Evolutionary conservation across 2,113 vertebrate species (phyloP).

Genomic region (Gobio gobio): DNA sequence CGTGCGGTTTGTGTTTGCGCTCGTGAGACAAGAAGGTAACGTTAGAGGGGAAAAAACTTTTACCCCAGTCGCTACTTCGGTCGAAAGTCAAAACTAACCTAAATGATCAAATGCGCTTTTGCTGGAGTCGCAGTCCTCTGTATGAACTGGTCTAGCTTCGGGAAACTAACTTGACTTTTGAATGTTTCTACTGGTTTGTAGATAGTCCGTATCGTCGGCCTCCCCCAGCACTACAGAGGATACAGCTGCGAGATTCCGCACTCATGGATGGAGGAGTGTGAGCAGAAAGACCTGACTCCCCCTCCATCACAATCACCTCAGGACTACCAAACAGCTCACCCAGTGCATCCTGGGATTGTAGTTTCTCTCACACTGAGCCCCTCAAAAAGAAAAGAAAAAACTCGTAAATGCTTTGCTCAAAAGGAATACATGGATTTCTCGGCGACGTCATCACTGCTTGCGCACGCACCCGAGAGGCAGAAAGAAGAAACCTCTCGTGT

Average conservation of each 20-base stretch:
- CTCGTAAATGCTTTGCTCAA: neutral
- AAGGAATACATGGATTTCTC: too few species aligned
- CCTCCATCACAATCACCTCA: conserved; percentile 65
- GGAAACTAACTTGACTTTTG: conserved; percentile 7
- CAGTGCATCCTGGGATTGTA: conserved; percentile 69
- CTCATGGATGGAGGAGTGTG: conserved; percentile 56
- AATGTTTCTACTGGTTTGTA: conserved; percentile 4
- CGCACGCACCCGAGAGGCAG: too few species aligned
- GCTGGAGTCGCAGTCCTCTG: neutral
- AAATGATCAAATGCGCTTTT: neutral
- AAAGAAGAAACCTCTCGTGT: too few species aligned
- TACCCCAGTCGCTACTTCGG: conserved; percentile 19
- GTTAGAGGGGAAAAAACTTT: conserved; percentile 28
- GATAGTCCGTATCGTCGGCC: conserved; percentile 30
- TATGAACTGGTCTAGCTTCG: neutral
- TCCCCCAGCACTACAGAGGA: conserved; percentile 61
- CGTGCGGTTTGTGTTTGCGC: conserved; percentile 8
- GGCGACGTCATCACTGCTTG: too few species aligned
- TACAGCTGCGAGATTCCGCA: conserved; percentile 59
- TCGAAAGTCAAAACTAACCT: conserved; percentile 12
- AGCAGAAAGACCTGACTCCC: conserved; percentile 64
- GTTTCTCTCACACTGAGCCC: conserved; percentile 19
- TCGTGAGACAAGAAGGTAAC: neutral
- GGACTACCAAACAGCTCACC: conserved; percentile 28
- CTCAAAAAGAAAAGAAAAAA: neutral